Base-by-base conservation (phyloP, 2,888 invertebrate genomes). In the Callyntrura guangdongensis region DNA sequence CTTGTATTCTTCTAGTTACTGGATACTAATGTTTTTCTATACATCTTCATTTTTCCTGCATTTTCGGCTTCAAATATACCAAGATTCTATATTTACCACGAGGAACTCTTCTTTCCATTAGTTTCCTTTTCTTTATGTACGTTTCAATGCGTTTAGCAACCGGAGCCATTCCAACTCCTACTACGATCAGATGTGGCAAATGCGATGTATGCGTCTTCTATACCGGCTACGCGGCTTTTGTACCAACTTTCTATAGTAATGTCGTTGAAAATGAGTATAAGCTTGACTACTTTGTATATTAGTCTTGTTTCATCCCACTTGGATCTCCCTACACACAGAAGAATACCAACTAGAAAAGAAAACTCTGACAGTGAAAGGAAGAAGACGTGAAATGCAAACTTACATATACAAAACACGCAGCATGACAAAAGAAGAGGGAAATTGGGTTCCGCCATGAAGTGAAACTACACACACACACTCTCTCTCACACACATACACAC, bases 381-480 rank as follows among this genome's bases (percentile, higher is more conserved):
- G 74, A 20, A 25, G 86, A 56, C 22, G 47, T 53, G 61, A 67
- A 53, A n/a, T 56, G 64, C 61, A 82, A 64, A 61, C 49, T 20
- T 56, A 72, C 47, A 22, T 56, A 56, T 69, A 49, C 27, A 69
- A 69, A 86, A 77, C 86, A 64, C 59, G 77, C 61, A 77, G 86
- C 47, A 47, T 20, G 47, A 86, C 77, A 77, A 74, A 74, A 61
- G 59, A 59, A 47, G 17, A 59, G 67, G 74, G 59, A 86, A 86
- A 77, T 77, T 20, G 77, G 77, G 86, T 86, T 86, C 77, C 86
- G 86, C 86, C 20, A 22, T 22, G 47, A 85, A 69, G 64, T n/a
- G n/a, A n/a, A n/a, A n/a, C n/a, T 27, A 67, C 20, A 17, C 27
- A 49, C 6, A 0, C 59, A 12, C 45, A 59, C 36, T 45, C 45